Base-by-base conservation (phyloP, 2,888 invertebrate species). In the Agonopterix alstromeriana region DNA sequence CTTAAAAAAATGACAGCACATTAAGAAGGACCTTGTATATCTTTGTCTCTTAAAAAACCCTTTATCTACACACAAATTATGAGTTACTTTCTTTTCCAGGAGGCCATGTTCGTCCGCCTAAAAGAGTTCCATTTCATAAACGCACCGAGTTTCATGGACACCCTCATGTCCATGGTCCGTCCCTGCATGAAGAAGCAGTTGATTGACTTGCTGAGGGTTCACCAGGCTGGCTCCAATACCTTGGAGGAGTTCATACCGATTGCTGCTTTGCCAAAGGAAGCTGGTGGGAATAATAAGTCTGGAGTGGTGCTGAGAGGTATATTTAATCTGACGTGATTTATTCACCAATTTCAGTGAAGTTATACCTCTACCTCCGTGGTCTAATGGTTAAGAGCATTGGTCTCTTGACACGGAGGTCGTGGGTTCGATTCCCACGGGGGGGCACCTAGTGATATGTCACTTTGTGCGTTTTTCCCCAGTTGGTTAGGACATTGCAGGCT, bases 101-200 rank as follows among this genome's bases (percentile, higher is more conserved):
- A 94, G 72, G 93, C 90, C 1, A 88, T 92, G 76, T 93, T 80
- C 51, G 67, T 77, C n/a, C 65, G 67, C 9, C 78, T 94, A 5
- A 90, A 92, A 58, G 93, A 92, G 3, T 86, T 94, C 41, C 94
- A 94, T 63, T 93, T 93, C 52, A 84, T 93, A 49, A 94, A 94
- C 60, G 91, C 92, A 8, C 91, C 92, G 2, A 87, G 90, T 1
- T 91, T 93, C 52, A 90, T 94, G 76, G 94, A 94, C 57, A 91
- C 91, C 63, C 82, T 94, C 45, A 60, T 94, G 61, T 88, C 90
- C 0, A 77, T 94, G 68, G 90, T 94, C 73, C 92, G 84, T 63
- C 94, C 94, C 0, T 93, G 94, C 58, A 91, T 94, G 92, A 94
- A 93, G 61, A 92, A 92, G 55, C 92, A 93, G 55, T 70, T 94